Evolutionary conservation across 2,797 vertebrate genomes (phyloP), one percentile per base, ranked within the genome.

Genomic region (Platyrinchus mystaceus): DNA sequence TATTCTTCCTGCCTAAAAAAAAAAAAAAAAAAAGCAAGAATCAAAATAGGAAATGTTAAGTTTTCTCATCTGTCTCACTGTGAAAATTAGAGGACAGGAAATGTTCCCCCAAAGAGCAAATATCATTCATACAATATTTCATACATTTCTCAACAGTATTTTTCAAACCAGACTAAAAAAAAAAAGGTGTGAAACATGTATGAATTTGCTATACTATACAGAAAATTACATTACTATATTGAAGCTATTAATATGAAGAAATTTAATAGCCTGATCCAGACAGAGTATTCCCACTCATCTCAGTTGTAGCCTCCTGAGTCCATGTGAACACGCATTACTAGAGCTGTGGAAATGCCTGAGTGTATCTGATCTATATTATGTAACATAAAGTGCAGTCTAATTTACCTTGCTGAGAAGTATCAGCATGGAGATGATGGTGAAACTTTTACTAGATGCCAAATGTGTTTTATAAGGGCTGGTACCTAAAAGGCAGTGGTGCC

Each of bases 1-100:
- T 84, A 98, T 98, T 98, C 98, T 99, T 99, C 99, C 99, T 98
- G 98, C 94, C 99, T n/a, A n/a, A n/a, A 14, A 92, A 95, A 93
- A 94, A 67, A 96, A 91, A 20, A 15, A 46, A n/a, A 20, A 93
- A 43, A 43, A 94, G 9, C 89, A 87, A 64, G 39, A 91, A 81
- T 83, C 66, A 93, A 92, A 94, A 95, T 94, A 97, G 93, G 95
- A 96, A 97, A 93, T 21, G 16, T 49, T 67, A 89, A 82, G 46
- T 86, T 92, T 96, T 96, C 88, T 92, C 78, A 95, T 59, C 39
- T 17, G 9, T 50, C 13, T 64, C 55, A 67, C 24, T 83, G 49
- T 75, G 67, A 73, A 93, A 94, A 73, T 79, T 52, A 94, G 52
- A 95, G 55, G 50, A 82, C 43, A 2, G 30, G 86, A 95, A 96